Conservation (phyloP, 2,113 vertebrate species). For the Melierax canorus region DNA sequence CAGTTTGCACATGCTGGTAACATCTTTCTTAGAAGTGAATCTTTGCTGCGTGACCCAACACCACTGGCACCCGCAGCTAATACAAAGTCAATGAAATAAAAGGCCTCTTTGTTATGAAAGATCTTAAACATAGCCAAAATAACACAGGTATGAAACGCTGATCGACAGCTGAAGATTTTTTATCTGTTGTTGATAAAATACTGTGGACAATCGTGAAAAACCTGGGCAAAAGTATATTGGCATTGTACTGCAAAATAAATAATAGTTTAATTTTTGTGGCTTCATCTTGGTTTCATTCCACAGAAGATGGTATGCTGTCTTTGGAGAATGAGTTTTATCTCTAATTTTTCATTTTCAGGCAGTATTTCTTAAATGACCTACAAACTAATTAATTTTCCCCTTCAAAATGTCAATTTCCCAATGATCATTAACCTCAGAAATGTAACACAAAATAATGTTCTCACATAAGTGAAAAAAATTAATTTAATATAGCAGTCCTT, state of each 20-base stretch:
- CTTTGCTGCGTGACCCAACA: not conserved
- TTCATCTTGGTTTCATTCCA: not conserved
- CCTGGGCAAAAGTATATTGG: not conserved
- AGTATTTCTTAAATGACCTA: not conserved
- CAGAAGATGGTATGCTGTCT: not conserved
- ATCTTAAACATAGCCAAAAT: not conserved
- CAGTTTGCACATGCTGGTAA: fast-evolving
- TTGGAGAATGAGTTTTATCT: not conserved
- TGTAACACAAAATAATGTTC: not conserved
- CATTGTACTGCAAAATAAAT: not conserved
- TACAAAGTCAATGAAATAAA: not conserved
- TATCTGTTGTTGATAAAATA: not conserved
- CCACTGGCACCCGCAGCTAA: not conserved
- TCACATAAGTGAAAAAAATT: not conserved
- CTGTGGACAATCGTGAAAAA: not conserved
- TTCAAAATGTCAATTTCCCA: not conserved
- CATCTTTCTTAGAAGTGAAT: too few relatives aligned
- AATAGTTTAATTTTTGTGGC: not conserved
- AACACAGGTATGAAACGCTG: not conserved
- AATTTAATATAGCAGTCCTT: not conserved
- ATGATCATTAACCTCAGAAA: not conserved
- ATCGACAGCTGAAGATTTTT: not conserved
- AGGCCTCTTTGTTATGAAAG: not conserved
- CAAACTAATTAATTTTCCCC: slow-evolving; percentile 12
- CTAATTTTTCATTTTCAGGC: not conserved